A percentile compares a stretch with the other conserved stretches of the same genome.
phyloP scores from a whole-genome alignment of 2,797 vertebrate genomes.

The Spinus pinus region DNA sequence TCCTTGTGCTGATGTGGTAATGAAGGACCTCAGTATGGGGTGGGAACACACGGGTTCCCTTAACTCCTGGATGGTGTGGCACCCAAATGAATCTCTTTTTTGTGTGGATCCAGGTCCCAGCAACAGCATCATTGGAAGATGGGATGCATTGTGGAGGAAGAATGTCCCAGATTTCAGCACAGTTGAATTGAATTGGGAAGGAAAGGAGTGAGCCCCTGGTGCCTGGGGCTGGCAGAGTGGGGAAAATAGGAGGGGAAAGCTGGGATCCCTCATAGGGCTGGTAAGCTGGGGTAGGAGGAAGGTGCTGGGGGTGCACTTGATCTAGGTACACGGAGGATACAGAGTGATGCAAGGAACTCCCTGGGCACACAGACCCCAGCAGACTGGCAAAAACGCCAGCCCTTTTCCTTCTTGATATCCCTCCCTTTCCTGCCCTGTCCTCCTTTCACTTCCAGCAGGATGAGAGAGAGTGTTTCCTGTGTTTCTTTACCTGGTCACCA shows the following conservation, averaged over 20 bases:
- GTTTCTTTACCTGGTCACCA: background rate
- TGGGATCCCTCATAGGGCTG: fast-evolving
- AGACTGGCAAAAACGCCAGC: background rate
- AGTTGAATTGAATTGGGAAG: background rate
- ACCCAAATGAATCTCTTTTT: background rate
- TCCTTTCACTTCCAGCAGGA: background rate
- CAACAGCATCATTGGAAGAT: fast-evolving
- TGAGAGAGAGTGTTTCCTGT: background rate
- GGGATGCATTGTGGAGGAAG: fast-evolving
- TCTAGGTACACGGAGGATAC: background rate
- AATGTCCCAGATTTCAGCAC: fast-evolving
- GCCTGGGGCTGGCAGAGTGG: background rate
- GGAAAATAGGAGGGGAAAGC: background rate
- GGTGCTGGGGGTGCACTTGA: background rate
- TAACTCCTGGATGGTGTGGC: background rate
- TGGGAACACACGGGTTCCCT: background rate
- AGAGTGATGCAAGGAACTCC: background rate
- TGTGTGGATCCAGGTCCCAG: background rate
- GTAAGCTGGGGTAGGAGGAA: background rate
- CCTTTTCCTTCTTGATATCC: background rate
- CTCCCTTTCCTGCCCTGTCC: background rate
- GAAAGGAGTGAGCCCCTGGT: background rate
- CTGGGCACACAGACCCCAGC: fast-evolving
- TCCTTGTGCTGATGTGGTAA: background rate
- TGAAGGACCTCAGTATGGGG: background rate